Conservation (phyloP, 1,140 invertebrate genomes). For the Ceratosolen solmsi region DNA sequence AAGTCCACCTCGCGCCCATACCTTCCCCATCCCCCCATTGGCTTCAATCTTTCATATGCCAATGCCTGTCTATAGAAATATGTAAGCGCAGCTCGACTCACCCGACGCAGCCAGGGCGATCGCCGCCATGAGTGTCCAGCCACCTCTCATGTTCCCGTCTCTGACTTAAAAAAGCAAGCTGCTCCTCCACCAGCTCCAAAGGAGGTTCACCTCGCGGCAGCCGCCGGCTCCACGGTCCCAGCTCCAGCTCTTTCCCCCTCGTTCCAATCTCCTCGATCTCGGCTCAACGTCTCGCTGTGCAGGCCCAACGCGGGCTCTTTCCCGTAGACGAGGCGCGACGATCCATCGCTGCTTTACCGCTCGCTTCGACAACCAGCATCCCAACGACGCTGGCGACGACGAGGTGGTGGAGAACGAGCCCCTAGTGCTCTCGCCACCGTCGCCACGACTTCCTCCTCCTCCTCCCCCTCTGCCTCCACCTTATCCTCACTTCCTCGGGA, state of each 20-base stretch:
- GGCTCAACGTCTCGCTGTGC: not conserved
- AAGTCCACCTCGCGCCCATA: too few relatives aligned
- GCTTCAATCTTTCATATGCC: too few relatives aligned
- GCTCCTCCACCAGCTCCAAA: not conserved
- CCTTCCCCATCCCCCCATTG: too few relatives aligned
- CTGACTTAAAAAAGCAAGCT: constrained; percentile 3
- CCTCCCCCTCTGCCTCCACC: too few relatives aligned
- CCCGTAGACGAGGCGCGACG: not conserved
- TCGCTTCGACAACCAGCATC: not conserved
- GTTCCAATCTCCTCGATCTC: not conserved
- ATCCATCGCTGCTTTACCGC: not conserved
- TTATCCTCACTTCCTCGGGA: too few relatives aligned
- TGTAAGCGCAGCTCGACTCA: constrained; percentile 61
- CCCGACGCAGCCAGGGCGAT: constrained; percentile 72
- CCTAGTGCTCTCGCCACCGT: not conserved
- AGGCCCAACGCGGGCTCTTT: not conserved
- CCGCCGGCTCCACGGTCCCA: not conserved
- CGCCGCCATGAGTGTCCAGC: constrained; percentile 71
- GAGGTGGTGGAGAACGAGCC: not conserved
- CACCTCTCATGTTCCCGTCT: constrained; percentile 65
- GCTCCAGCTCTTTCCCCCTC: not conserved
- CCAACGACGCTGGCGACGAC: not conserved
- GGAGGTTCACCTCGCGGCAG: not conserved
- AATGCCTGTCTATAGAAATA: too few relatives aligned
- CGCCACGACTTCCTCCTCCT: not conserved